A percentile compares a stretch with the other conserved stretches of the same genome.
These are phyloP conservation scores for Hesperia comma DNA, from an alignment of 2,888 invertebrate genomes.

Conservation along the genomic window DNA sequence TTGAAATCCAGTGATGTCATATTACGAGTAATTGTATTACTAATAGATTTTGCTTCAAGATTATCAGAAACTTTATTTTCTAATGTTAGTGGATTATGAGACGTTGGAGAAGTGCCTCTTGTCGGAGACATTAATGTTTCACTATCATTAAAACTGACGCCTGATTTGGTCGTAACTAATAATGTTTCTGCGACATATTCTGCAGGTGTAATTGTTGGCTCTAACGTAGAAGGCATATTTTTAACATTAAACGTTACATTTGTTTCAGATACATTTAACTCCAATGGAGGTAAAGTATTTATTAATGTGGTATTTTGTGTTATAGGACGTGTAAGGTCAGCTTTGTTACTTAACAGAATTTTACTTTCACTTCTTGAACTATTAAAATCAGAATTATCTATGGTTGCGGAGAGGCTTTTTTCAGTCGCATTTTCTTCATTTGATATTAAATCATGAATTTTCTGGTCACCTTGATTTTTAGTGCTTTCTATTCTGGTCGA, in stretches of 20 bases:
- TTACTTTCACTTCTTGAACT: background rate
- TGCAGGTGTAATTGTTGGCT: background rate
- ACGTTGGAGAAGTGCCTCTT: background rate
- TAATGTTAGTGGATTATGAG: background rate
- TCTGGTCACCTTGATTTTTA: background rate
- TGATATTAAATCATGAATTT: background rate
- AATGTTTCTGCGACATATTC: background rate
- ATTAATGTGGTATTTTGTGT: background rate
- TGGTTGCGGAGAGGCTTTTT: too few relatives aligned
- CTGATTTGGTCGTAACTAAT: background rate
- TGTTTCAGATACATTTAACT: background rate
- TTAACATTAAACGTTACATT: background rate
- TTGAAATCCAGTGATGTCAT: background rate
- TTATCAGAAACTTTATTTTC: background rate
- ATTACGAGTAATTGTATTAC: background rate
- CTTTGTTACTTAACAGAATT: background rate
- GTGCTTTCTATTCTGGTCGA: background rate
- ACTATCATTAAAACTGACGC: background rate
- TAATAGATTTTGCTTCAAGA: background rate
- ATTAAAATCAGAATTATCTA: background rate
- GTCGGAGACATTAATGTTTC: background rate
- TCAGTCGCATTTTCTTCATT: background rate
- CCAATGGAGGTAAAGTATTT: background rate
- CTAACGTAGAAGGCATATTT: background rate
- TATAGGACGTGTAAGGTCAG: background rate